These are phyloP conservation scores for Crotalus helleri DNA, from an alignment of 2,113 vertebrate genomes.

Conservation along the genomic window DNA sequence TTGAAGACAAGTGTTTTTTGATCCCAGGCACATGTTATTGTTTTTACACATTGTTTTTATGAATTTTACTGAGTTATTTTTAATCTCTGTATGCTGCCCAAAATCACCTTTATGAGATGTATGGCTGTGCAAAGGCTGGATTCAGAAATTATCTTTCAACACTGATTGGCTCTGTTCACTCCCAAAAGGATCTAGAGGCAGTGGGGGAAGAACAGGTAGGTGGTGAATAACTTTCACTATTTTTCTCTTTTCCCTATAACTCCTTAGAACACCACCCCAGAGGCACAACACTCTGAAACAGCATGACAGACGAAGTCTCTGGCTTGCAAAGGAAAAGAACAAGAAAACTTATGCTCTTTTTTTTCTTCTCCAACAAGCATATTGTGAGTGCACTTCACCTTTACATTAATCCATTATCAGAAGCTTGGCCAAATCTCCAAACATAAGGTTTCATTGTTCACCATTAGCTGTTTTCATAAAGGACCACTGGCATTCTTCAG, in stretches of 20 bases:
- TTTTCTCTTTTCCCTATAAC: neutral
- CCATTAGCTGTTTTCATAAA: neutral
- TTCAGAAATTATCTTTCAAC: neutral
- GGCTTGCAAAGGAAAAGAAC: neutral
- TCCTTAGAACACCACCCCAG: neutral
- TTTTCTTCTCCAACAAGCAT: neutral
- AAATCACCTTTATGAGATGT: neutral
- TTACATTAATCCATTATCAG: neutral
- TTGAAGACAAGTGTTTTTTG: neutral
- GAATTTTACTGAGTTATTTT: neutral
- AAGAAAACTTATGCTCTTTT: neutral
- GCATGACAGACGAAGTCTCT: neutral
- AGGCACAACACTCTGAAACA: neutral
- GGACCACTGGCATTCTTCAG: neutral
- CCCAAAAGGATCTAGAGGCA: neutral
- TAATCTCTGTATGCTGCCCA: neutral
- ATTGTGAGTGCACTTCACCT: neutral
- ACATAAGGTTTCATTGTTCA: neutral
- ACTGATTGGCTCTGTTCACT: neutral
- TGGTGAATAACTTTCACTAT: neutral
- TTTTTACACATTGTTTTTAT: neutral
- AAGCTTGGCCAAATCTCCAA: neutral
- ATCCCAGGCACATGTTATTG: neutral
- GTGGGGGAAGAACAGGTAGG: too few species aligned
- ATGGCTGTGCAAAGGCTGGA: neutral